Evolutionary conservation across 2,888 invertebrate genomes (phyloP), one percentile per base, ranked within the genome.

Genomic region (Drosophila mercatorum): DNA sequence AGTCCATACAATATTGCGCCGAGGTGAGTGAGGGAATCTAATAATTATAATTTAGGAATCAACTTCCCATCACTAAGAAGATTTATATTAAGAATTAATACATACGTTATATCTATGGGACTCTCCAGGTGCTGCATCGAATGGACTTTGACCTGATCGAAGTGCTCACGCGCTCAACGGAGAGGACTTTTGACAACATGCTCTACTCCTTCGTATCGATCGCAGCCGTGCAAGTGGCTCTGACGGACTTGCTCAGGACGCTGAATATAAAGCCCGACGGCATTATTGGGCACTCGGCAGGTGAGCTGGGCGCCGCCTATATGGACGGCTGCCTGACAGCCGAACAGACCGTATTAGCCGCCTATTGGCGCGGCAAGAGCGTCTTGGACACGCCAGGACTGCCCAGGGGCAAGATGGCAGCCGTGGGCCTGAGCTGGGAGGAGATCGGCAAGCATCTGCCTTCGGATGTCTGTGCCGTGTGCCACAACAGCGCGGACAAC

Each of bases 291-390:
- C 99, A 99, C 93, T 99, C 98, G 0, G 93, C 93, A 7, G 92
- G 92, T 14, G 92, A 93, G 83, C 83, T 94, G 92, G 98, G 97
- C 3, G 99, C 99, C 92, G 98, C 98, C 7, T 99, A 99, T 93
- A 98, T 98, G 56, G 99, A 99, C 94, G 98, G 97, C 6, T 97
- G 97, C 46, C 95, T 99, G 83, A 98, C 98, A 12, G 96, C 97
- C 6, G 98, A 98, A 92, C 98, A 99, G 93, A 96, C 98, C 0
- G 96, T 99, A 60, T 93, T 98, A 79, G 96, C 98, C 49, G 98
- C 99, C 41, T 99, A 97, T 93, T 97, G 97, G 95, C 95, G 99
- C 93, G 98, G 98, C 12, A 95, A 95, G 82, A 96, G 96, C 80
- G 96, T 98, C 83, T 92, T 95, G 80, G 97, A 97, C 88, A 95